Evolutionary conservation across 64 coral and sea anemone genomes (phyloP), one percentile per base, ranked within the genome.

Genomic region (Catalaphyllia jardinei): DNA sequence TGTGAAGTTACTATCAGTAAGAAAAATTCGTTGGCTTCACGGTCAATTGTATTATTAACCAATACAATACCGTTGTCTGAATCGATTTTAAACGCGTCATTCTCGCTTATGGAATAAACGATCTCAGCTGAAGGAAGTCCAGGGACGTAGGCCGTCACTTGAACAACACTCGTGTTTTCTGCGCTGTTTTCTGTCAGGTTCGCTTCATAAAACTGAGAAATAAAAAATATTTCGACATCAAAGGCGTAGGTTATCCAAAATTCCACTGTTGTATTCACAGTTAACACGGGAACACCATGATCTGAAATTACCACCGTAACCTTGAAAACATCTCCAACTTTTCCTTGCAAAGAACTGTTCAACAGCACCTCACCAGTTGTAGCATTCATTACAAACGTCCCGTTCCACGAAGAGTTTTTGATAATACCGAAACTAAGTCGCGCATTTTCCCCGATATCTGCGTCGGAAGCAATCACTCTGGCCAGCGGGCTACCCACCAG

Each of bases 221-320:
- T 55, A 35, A 92, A 92, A 31, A 86, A 74, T n/a, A 92, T 73
- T 62, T 86, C 59, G 8, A 92, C 90, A 52, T 92, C 90, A n/a
- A 73, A 77, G 29, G 90, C 90, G 46, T 86, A 78, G 8, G 71
- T 86, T 25, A 92, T 38, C 50, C 52, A 73, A n/a, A 92, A 67
- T 67, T 77, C 73, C 75, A 92, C 61, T 77, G 90, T 86, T 11
- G 86, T 3, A 60, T 92, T 92, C 33, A 60, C 42, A 54, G 82
- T 71, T 63, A 86, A 38, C 28, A 62, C 15, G 16, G 82, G 90
- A 35, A 50, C 22, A 77, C 81, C 81, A 22, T 25, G 73, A 86
- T 92, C 90, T 50, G 79, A 77, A 78, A 92, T 50, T 10, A 92
- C 14, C 18, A 92, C 73, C 2, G 46, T 15, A 62, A 92, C 62